These are phyloP conservation scores for Paramacrobiotus metropolitanus DNA, from an alignment of 1,140 invertebrate species.

Conservation along the genomic window DNA sequence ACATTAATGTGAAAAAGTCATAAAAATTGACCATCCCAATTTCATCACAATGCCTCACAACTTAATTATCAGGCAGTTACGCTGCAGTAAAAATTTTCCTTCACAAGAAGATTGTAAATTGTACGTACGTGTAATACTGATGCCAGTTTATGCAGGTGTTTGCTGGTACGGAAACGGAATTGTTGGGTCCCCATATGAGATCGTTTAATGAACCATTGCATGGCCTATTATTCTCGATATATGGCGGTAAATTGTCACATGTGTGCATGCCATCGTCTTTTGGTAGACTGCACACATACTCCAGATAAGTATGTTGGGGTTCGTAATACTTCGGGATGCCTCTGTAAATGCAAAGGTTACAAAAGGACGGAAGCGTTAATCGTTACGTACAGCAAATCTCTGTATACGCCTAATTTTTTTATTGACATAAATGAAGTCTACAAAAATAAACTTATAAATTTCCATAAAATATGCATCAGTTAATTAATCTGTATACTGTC, in stretches of 20 bases:
- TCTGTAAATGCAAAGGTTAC: conserved; percentile 5
- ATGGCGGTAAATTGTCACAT: conserved; percentile 58
- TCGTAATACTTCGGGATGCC: conserved; percentile 24
- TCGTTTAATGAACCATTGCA: conserved; percentile 11
- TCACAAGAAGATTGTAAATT: neutral
- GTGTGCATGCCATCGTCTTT: conserved; percentile 84
- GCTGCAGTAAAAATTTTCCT: neutral
- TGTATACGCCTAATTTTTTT: no score
- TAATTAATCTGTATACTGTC: no score
- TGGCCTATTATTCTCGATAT: conserved; percentile 13
- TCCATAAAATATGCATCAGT: no score
- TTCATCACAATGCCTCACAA: no score
- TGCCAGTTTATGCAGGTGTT: conserved; percentile 85
- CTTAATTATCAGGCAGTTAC: no score
- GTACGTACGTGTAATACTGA: conserved; percentile 60
- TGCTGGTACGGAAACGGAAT: conserved; percentile 12
- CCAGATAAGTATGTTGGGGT: conserved; percentile 46
- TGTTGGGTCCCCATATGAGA: neutral
- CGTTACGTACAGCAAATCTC: no score
- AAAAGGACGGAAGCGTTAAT: no score
- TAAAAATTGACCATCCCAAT: no score
- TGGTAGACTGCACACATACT: conserved; percentile 85
- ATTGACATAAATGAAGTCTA: no score
- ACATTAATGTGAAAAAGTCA: no score
- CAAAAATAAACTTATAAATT: no score